Evolutionary conservation across 1,140 invertebrate species (phyloP), one percentile per base, ranked within the genome.

Genomic region (Tetramorium simillimum): DNA sequence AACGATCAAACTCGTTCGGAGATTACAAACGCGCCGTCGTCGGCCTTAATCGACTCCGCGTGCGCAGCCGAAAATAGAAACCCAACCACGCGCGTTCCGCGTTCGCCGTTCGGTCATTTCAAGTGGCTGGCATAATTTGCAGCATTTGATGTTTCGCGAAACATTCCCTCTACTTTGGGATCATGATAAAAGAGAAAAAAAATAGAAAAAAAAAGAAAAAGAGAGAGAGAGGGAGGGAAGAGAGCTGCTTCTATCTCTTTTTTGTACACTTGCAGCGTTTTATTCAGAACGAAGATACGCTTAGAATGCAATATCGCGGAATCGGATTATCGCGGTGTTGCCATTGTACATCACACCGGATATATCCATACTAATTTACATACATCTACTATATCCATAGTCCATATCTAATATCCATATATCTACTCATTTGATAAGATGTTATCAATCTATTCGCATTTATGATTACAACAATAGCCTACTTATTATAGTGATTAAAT

Each of bases 21-120:
- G 37, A 81, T 75, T 87, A 58, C 14, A 78, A 88, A 77, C 56
- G 43, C 7, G 33, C 5, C 76, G 49, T 77, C 28, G 24, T 85
- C 24, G 3, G 43, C 43, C 28, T 86, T 70, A 86, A 62, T 85
- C 58, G 72, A 77, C 56, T 77, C 67, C 80, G 53, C 37, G 58
- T 75, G 82, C 28, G 33, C 53, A 9, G 28, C 28, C 58, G 82
- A 85, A 85, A 85, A 85, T 85, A 85, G 82, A 85, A 63, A 77
- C 21, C 24, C 58, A 65, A 78, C 72, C 43, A 43, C 28, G 80
- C 65, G 72, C 21, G 58, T 85, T 85, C 24, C 58, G 1, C 43
- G 24, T 77, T 69, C 46, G 77, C 62, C 37, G 63, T 28, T 80
- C 46, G 37, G 51, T 33, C 70, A 28, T 75, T 62, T 84, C 67